Base-by-base conservation (phyloP, 1,140 invertebrate genomes). In the Pollicipes pollicipes region DNA sequence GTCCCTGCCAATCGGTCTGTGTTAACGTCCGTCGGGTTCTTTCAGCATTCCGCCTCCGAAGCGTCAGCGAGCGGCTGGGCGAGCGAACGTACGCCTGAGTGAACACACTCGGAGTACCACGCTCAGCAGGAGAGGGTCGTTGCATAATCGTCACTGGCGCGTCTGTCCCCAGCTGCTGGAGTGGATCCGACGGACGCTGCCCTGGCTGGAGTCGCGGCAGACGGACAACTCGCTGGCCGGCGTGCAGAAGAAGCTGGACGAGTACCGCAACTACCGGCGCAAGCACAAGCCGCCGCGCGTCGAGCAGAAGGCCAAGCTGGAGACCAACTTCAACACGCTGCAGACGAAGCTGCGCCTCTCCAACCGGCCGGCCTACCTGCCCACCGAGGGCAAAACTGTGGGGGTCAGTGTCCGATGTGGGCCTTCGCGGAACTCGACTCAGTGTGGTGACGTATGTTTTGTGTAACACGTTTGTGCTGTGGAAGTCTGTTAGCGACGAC, bases 341-440 rank as follows among this genome's bases (percentile, higher is more conserved):
- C 96, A 98, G 82, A 98, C 96, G 45, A 95, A 96, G 79, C 83
- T 98, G 76, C 88, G 95, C 76, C 85, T 99, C 35, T 97, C 93
- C 77, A 98, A 98, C 82, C 85, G 96, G 77, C 97, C 97, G 45
- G 95, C 96, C 68, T 99, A 98, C 80, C 90, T 98, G 87, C 97
- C 97, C 68, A 97, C 95, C 68, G 96, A 99, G 82, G 97, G 97
- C 76, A 98, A 98, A 83, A 93, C 97, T 86, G 93, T 99, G 91
- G 74, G 88, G 10, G 64, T 66, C 8, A 58, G 45, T 58, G n/a
- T n/a, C n/a, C n/a, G n/a, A n/a, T 90, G 80, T 84, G 88, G 86
- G 3, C 26, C 31, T 31, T 30, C 37, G 28, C 10, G 30, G 30
- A 30, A 72, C 28, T 72, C 66, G 67, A 13, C 26, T 3, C n/a